Conservation (phyloP, 2,797 vertebrate genomes). For the Pseudomugil gertrudae region DNA sequence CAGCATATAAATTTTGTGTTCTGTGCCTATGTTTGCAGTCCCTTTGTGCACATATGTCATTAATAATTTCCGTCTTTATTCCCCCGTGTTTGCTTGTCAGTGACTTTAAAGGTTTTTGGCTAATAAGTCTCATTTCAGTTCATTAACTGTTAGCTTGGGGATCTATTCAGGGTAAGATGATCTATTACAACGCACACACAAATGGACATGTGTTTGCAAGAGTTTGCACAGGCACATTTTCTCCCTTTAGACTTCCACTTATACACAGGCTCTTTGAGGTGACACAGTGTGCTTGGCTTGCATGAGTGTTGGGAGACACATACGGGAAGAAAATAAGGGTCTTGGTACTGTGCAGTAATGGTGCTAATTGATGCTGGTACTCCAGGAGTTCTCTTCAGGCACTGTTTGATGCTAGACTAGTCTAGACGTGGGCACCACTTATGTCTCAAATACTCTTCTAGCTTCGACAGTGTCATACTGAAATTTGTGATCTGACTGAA, state of each 20-base stretch:
- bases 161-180: constrained; percentile 80
- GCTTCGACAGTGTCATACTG: constrained; percentile 25
- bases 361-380: constrained; percentile 73
- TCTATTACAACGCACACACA: constrained; percentile 74
- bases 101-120: constrained; percentile 79
- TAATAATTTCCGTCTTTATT: constrained; percentile 69
- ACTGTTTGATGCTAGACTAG: constrained; percentile 34
- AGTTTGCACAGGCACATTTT: constrained; percentile 39
- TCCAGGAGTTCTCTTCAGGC: constrained; percentile 48
- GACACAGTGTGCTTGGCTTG: constrained; percentile 23
- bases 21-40: constrained; percentile 15
- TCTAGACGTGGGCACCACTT: constrained; percentile 26
- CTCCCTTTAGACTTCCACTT: constrained; percentile 17
- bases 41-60: constrained; percentile 53
- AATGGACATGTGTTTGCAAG: constrained; percentile 29
- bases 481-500: constrained; percentile 35
- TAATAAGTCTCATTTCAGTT: constrained; percentile 86
- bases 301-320: constrained; percentile 41
- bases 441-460: constrained; percentile 8
- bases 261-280: constrained; percentile 50
- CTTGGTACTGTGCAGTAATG: constrained; percentile 70
- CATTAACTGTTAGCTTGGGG: constrained; percentile 84
- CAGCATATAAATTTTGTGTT: constrained; percentile 15
- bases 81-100: constrained; percentile 73
- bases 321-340: constrained; percentile 63